These are phyloP conservation scores for Neotoma lepida DNA, from an alignment of 2,113 vertebrate genomes.

Conservation along the genomic window DNA sequence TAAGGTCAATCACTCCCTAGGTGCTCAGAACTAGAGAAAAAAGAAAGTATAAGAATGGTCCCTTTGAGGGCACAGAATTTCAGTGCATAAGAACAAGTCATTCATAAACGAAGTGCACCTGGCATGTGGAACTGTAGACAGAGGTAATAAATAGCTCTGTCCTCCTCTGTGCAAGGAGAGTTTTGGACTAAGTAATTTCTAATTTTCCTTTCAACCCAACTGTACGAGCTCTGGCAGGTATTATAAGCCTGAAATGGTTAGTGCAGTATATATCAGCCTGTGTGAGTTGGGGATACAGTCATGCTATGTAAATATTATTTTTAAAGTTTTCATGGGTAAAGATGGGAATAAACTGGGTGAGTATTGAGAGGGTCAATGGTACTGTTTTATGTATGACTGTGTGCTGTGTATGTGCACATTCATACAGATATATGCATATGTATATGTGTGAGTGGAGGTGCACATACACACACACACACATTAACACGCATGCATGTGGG, in stretches of 20 bases:
- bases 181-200: neutral
- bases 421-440: too few relatives aligned
- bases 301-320: neutral
- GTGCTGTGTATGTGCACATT: too few relatives aligned
- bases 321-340: neutral
- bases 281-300: neutral
- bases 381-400: neutral
- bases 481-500: too few relatives aligned
- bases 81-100: conserved; percentile 58
- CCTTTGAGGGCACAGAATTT: conserved; percentile 58
- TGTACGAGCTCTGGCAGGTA: neutral
- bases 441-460: too few relatives aligned
- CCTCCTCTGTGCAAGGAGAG: conserved; percentile 7
- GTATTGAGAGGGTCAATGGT: neutral
- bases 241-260: neutral
- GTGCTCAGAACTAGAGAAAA: conserved; percentile 59
- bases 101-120: conserved; percentile 62
- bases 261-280: neutral
- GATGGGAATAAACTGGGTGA: neutral
- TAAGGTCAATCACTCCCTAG: conserved; percentile 78
- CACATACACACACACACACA: neutral
- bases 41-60: conserved; percentile 59
- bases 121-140: conserved; percentile 39
- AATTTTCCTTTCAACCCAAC: conserved; percentile 22
- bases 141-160: conserved; percentile 54